Base-by-base conservation (phyloP, 2,888 invertebrate species). In the Stenchaetothrips biformis region DNA sequence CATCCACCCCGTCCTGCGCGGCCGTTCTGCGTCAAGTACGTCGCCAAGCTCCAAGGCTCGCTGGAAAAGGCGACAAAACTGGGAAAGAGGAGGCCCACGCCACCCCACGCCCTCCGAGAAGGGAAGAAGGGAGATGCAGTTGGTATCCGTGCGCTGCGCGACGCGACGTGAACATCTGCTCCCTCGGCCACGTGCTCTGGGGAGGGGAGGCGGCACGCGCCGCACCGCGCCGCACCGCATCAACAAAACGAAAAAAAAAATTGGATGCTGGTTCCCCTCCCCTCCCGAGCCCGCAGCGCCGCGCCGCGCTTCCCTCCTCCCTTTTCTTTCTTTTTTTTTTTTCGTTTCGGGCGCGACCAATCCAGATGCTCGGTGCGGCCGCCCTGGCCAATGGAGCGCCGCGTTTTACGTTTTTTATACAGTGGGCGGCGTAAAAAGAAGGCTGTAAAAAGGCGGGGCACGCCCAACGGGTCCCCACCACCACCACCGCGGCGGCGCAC, bases 201-300 rank as follows among this genome's bases (percentile, higher is more conserved):
- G 67, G 25, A 25, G 67, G 67, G 67, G 67, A 25, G 67, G 67
- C 9, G 67, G 67, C 67, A 74, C 67, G 67, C 67, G 67, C 67
- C 67, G 37, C 37, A 37, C 37, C 37, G 37, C 37, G 37, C 37
- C 37, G 37, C 37, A 37, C 37, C 37, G 25, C 21, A 21, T 11
- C 21, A 25, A 67, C 21, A 21, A 67, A 21, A 67, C 21, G 25
- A 21, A 67, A 21, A 25, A 67, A 74, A 74, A 74, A 74, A 74
- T 74, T 7, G 21, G n/a, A 16, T 7, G 21, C 21, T 21, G 67
- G n/a, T 25, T 74, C 67, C 21, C 67, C 67, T 74, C 67, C 21
- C n/a, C 62, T 62, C 7, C n/a, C 21, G 9, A 37, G 37, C 37
- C 37, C 4, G 37, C 37, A 37, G 37, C 37, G 37, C 37, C 37